A percentile compares a stretch with the other conserved stretches of the same genome.
Evolutionary conservation across 2,113 vertebrate species (phyloP).

Genomic region (Tonatia bakeri): DNA sequence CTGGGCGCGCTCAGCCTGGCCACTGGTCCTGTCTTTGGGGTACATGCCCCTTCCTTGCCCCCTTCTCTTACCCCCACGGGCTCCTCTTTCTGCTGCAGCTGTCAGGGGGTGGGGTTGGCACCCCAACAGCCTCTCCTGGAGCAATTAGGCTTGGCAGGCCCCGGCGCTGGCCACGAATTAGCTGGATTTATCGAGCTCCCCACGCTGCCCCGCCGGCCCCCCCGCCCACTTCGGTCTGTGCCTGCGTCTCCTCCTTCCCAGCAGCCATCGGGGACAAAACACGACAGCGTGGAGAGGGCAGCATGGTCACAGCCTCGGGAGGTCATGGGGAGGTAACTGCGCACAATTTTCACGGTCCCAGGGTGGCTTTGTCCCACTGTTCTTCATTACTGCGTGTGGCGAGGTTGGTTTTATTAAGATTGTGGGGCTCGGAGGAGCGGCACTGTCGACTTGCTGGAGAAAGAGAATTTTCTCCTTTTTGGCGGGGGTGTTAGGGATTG

Average conservation of each 20-base stretch:
- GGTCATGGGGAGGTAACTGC: conserved; percentile 78
- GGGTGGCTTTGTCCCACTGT: conserved; percentile 81
- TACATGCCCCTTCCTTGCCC: too few species aligned
- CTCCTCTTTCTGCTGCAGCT: not conserved
- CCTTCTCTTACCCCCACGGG: not conserved
- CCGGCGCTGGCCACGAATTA: not conserved
- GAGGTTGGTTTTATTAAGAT: conserved; percentile 82
- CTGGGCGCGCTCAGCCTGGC: not conserved
- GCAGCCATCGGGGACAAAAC: conserved; percentile 73
- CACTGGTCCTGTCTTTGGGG: not conserved
- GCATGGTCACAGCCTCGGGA: conserved; percentile 78
- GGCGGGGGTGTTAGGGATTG: not conserved
- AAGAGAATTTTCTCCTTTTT: conserved; percentile 64
- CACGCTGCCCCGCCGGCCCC: not conserved
- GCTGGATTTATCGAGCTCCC: conserved; percentile 49
- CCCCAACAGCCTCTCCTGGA: not conserved
- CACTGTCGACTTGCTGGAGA: conserved; percentile 71
- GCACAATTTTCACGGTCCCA: conserved; percentile 82
- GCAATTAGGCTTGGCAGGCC: not conserved
- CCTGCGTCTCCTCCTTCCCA: conserved; percentile 43
- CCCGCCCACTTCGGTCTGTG: not conserved
- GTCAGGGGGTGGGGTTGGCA: not conserved
- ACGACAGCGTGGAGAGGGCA: conserved; percentile 75
- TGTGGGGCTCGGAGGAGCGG: conserved; percentile 75
- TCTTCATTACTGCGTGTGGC: conserved; percentile 78